phyloP scores from a whole-genome alignment of 2,888 invertebrate species.

The Eristalinus sepulchralis region DNA sequence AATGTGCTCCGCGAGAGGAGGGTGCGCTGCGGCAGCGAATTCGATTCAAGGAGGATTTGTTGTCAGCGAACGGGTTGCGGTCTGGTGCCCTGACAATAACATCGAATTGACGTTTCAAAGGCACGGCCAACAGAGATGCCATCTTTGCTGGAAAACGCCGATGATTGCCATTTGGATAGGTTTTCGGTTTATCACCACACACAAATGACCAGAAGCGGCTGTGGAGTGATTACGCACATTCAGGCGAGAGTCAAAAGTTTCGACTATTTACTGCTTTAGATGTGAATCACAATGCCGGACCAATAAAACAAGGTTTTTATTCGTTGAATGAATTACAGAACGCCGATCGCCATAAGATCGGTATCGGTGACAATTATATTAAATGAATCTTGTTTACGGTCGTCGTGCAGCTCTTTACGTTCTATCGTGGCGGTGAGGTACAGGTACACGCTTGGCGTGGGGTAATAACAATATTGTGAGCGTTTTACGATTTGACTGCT shows the following conservation, averaged over 20 bases:
- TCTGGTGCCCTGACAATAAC: slow-evolving; percentile 32
- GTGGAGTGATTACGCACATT: background rate
- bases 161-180: background rate
- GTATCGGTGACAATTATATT: slow-evolving; percentile 50
- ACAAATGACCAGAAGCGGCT: background rate
- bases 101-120: slow-evolving; percentile 54
- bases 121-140: background rate
- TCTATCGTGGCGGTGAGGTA: slow-evolving; percentile 1
- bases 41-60: slow-evolving; percentile 32
- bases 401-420: slow-evolving; percentile 12
- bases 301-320: slow-evolving; percentile 48
- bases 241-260: background rate
- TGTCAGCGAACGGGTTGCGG: slow-evolving; percentile 33
- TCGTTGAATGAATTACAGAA: slow-evolving; percentile 29
- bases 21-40: background rate
- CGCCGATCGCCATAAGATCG: slow-evolving; percentile 45
- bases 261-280: slow-evolving; percentile 19
- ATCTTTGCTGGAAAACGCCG: slow-evolving; percentile 23
- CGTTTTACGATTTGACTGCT: slow-evolving; percentile 4
- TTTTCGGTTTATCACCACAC: background rate
- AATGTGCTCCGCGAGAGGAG: background rate
- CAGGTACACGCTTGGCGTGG: background rate
- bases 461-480: slow-evolving; percentile 26
- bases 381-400: slow-evolving; percentile 41
- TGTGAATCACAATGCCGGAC: slow-evolving; percentile 42